These are phyloP conservation scores for Iselma pallidipennis DNA, from an alignment of 2,888 invertebrate species.

Conservation along the genomic window DNA sequence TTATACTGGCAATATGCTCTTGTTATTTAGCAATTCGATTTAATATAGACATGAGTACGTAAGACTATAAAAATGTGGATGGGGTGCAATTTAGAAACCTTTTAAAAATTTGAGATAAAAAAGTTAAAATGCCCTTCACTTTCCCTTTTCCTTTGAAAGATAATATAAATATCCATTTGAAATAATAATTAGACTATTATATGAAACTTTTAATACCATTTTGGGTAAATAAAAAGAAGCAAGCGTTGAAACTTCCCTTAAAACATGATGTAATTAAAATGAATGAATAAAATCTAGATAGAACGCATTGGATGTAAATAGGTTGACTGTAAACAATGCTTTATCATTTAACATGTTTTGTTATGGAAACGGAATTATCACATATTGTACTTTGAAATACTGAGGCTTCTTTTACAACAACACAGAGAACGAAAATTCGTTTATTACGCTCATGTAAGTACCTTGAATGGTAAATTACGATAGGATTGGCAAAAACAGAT, in stretches of 20 bases:
- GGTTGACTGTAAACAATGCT: slow-evolving; percentile 14
- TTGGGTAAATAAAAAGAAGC: slow-evolving; percentile 18
- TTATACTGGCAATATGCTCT: neutral
- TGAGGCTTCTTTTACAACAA: too few relatives aligned
- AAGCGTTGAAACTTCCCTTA: slow-evolving; percentile 14
- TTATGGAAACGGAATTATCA: slow-evolving; percentile 2
- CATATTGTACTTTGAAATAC: too few relatives aligned
- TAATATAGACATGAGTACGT: too few relatives aligned
- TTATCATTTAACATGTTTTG: slow-evolving; percentile 6
- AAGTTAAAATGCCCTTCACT: neutral
- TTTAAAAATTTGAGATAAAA: neutral
- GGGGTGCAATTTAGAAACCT: neutral
- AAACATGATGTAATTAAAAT: slow-evolving; percentile 18
- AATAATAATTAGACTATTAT: neutral
- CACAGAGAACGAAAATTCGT: too few relatives aligned
- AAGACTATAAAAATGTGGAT: slow-evolving; percentile 2
- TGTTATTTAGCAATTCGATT: neutral
- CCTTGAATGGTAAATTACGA: too few relatives aligned
- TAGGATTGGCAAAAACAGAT: too few relatives aligned
- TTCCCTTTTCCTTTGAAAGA: neutral
- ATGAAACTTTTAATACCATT: slow-evolving; percentile 15
- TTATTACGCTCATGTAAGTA: too few relatives aligned
- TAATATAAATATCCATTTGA: neutral
- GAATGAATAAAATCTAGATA: slow-evolving; percentile 14
- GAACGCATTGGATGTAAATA: slow-evolving; percentile 13